Conservation (phyloP, 2,113 vertebrate species). For the Myocastor coypus region DNA sequence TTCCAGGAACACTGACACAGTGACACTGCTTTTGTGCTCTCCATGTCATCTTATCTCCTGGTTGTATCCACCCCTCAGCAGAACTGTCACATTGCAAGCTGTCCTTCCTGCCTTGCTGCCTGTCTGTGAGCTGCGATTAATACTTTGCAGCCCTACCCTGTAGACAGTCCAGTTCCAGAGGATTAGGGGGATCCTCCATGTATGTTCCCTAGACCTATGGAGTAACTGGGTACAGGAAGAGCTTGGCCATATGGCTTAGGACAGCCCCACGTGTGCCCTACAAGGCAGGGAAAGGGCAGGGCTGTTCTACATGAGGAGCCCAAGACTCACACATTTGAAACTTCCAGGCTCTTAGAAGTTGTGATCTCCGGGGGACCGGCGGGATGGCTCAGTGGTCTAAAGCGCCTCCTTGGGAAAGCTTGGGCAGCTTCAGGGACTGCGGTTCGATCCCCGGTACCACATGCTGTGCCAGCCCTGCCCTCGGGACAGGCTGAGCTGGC, state of each 20-base stretch:
- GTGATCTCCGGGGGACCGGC: too few relatives aligned
- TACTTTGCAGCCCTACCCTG: neutral
- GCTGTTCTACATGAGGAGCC: neutral
- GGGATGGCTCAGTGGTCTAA: too few relatives aligned
- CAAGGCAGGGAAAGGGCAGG: accelerated
- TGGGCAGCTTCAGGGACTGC: too few relatives aligned
- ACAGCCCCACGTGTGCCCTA: accelerated
- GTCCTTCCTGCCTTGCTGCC: neutral
- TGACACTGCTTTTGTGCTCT: neutral
- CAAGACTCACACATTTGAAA: neutral
- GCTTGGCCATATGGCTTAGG: neutral
- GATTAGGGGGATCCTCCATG: too few relatives aligned
- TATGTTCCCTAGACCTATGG: too few relatives aligned
- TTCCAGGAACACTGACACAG: neutral
- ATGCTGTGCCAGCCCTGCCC: too few relatives aligned
- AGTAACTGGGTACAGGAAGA: neutral
- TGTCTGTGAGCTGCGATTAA: neutral
- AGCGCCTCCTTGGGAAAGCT: too few relatives aligned
- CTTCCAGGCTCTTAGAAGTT: neutral
- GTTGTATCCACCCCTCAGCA: accelerated
- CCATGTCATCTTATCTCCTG: neutral
- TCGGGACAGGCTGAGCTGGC: too few relatives aligned
- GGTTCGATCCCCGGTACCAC: too few relatives aligned
- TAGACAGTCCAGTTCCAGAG: neutral
- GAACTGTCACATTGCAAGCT: neutral